phyloP scores from a whole-genome alignment of 2,888 invertebrate genomes.

The Drosophila multiciliata region DNA sequence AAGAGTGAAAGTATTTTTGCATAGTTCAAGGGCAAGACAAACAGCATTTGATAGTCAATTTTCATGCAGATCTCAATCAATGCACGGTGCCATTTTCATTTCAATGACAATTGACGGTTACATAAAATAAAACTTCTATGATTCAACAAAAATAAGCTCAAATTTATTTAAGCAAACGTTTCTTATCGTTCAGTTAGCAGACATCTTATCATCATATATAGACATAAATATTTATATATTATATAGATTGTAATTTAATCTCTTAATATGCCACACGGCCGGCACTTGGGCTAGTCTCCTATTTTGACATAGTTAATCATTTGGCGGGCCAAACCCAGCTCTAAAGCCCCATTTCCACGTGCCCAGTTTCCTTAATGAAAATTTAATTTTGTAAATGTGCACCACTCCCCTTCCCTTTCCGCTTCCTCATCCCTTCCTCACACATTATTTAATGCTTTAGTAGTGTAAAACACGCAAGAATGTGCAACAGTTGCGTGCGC shows the following conservation, averaged over 20 bases:
- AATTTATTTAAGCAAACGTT: background rate
- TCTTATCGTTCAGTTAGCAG: conserved; percentile 34
- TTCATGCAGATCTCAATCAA: conserved; percentile 7
- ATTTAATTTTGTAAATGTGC: conserved; percentile 26
- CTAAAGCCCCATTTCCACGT: conserved; percentile 24
- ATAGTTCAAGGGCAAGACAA: conserved; percentile 45
- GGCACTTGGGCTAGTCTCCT: conserved; percentile 39
- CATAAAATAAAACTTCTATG: conserved; percentile 30
- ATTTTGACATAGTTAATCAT: conserved; percentile 25
- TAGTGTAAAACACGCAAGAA: conserved; percentile 47
- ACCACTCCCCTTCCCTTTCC: too few relatives aligned
- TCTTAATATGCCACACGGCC: conserved; percentile 31
- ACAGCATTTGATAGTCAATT: conserved; percentile 7
- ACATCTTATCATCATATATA: conserved; percentile 39
- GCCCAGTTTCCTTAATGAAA: conserved; percentile 40
- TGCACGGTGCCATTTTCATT: conserved; percentile 1
- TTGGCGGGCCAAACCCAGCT: conserved; percentile 41
- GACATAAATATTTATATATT: conserved; percentile 6
- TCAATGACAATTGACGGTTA: conserved; percentile 49
- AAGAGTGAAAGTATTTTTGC: conserved; percentile 2
- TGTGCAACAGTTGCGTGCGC: conserved; percentile 66
- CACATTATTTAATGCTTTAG: conserved; percentile 10
- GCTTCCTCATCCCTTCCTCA: background rate
- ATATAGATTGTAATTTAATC: background rate
- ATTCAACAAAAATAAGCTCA: background rate